These are phyloP conservation scores for Hirtodrosophila duncani DNA, from an alignment of 2,888 invertebrate species.

Conservation along the genomic window DNA sequence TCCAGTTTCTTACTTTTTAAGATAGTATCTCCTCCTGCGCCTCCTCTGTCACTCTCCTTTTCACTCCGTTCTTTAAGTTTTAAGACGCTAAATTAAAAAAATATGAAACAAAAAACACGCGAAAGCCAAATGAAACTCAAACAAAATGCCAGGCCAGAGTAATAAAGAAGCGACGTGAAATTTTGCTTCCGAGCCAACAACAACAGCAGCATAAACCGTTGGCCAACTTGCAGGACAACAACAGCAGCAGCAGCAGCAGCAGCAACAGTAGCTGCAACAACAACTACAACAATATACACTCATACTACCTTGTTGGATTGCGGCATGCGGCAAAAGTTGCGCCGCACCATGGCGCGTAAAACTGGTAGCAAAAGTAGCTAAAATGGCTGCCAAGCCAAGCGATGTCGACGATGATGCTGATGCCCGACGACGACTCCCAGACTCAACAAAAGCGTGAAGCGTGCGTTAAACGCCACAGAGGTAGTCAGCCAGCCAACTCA, in stretches of 20 bases:
- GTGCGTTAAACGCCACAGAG: slow-evolving; percentile 54
- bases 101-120: too few species aligned
- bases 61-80: too few species aligned
- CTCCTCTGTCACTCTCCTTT: too few species aligned
- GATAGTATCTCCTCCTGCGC: too few species aligned
- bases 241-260: slow-evolving; percentile 20
- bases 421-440: slow-evolving; percentile 8
- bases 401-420: slow-evolving; percentile 13
- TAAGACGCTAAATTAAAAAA: too few species aligned
- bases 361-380: slow-evolving; percentile 68
- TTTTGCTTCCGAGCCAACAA: slow-evolving; percentile 9
- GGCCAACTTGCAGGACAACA: slow-evolving; percentile 24
- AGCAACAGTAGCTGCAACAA: slow-evolving; percentile 23
- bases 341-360: slow-evolving; percentile 70
- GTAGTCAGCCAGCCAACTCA: too few species aligned
- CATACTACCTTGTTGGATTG: too few species aligned
- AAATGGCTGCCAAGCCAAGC: slow-evolving; percentile 60
- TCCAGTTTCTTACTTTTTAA: too few species aligned
- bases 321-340: slow-evolving; percentile 66
- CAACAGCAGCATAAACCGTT: slow-evolving; percentile 21
- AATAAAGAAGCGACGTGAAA: slow-evolving; percentile 21
- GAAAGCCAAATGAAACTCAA: slow-evolving; percentile 16
- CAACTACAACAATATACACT: too few species aligned
- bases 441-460: slow-evolving; percentile 52
- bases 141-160: slow-evolving; percentile 14